Evolutionary conservation across 1,140 invertebrate genomes (phyloP).

Genomic region (Lepidostoma basale): DNA sequence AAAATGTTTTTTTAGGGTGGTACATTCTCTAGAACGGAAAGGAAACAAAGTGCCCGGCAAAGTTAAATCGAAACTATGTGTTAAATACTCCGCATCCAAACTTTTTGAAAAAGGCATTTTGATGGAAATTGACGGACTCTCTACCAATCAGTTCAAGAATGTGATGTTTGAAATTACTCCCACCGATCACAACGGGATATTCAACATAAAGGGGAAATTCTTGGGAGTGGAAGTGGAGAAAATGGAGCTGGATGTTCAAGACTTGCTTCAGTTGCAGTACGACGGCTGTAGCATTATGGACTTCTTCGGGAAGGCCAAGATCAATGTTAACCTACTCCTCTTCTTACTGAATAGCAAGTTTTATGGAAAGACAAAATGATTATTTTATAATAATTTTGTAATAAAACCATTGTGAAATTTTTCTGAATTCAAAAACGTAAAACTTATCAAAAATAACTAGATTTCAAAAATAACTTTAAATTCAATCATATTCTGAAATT

Average conservation of each 20-base stretch:
- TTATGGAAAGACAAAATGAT: slow-evolving; percentile 60
- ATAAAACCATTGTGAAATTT: background rate
- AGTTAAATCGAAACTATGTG: slow-evolving; percentile 65
- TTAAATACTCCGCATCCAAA: slow-evolving; percentile 76
- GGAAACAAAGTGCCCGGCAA: slow-evolving; percentile 62
- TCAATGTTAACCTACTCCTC: slow-evolving; percentile 75
- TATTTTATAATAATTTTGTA: background rate
- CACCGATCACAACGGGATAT: slow-evolving; percentile 71
- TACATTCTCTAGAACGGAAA: slow-evolving; percentile 60
- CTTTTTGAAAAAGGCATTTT: slow-evolving; percentile 78
- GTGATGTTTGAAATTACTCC: slow-evolving; percentile 79
- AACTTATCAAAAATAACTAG: too few species aligned
- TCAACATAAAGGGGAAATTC: slow-evolving; percentile 76
- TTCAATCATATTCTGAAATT: too few species aligned
- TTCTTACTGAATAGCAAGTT: slow-evolving; percentile 75
- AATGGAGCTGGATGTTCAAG: slow-evolving; percentile 77
- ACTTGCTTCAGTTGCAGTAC: slow-evolving; percentile 79
- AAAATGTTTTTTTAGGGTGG: slow-evolving; percentile 56
- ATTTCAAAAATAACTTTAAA: too few species aligned
- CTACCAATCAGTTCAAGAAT: slow-evolving; percentile 74
- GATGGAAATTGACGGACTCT: slow-evolving; percentile 74
- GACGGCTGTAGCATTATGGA: slow-evolving; percentile 80
- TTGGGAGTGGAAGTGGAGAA: slow-evolving; percentile 82
- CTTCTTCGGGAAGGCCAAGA: slow-evolving; percentile 75
- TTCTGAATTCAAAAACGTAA: too few species aligned